Percentiles rank a stretch among this genome's conserved stretches.
These are phyloP conservation scores for Cephonodes hylas DNA, from an alignment of 2,888 invertebrate genomes.

Conservation along the genomic window DNA sequence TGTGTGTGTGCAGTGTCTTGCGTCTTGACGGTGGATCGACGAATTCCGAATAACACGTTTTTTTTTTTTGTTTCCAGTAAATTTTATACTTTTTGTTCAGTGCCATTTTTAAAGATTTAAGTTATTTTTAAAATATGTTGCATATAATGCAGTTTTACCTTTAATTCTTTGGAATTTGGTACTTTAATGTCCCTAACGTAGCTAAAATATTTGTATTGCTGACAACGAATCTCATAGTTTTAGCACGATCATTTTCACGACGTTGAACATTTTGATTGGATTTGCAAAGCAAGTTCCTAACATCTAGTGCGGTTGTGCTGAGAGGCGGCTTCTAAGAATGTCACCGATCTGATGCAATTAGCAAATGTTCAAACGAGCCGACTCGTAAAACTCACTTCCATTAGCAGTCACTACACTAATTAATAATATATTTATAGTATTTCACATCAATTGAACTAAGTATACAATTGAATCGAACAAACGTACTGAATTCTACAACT, in stretches of 20 bases:
- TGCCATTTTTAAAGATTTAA: constrained; percentile 78
- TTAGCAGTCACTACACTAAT: background rate
- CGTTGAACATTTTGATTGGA: constrained; percentile 46
- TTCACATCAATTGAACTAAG: background rate
- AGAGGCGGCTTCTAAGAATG: constrained; percentile 10
- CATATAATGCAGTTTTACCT: constrained; percentile 72
- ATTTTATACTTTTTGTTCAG: constrained; percentile 63
- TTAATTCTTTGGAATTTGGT: constrained; percentile 33
- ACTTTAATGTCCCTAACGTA: constrained; percentile 47
- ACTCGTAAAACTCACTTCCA: background rate
- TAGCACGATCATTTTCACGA: constrained; percentile 47
- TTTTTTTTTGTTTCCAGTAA: constrained; percentile 6
- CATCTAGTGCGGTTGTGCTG: constrained; percentile 22
- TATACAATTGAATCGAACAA: background rate
- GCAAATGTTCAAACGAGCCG: background rate
- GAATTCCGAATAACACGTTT: constrained; percentile 40
- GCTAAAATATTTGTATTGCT: constrained; percentile 44
- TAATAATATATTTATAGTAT: background rate
- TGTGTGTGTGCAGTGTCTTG: constrained; percentile 50
- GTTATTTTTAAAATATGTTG: constrained; percentile 77
- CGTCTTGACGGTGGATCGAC: constrained; percentile 59
- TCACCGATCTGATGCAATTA: background rate
- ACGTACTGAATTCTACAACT: background rate
- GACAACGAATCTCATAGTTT: constrained; percentile 72
- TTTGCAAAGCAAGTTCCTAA: constrained; percentile 70